Evolutionary conservation across 2,113 vertebrate species (phyloP), one percentile per base, ranked within the genome.

Genomic region (Platysternon megacephalum): DNA sequence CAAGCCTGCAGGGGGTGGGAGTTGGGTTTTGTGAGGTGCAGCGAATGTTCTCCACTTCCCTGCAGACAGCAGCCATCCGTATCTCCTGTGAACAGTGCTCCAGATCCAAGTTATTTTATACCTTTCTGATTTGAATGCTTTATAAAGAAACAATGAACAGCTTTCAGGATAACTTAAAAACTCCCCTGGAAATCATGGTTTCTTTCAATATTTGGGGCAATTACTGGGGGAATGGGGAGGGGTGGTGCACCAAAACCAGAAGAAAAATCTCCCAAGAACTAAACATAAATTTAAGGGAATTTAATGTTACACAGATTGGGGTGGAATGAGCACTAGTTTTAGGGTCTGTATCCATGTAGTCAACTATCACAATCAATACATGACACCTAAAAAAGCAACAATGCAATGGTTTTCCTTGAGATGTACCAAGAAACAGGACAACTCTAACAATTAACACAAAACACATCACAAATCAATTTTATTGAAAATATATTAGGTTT

Each of bases 401-500:
- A 3, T 0, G 51, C 93, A 68, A 83, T 65, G 32, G 11, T 90
- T 96, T 97, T 94, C 87, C 82, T 78, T 88, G 87, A 94, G 48
- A 91, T 93, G 56, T 81, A 35, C 58, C 86, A 89, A 97, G 86
- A 86, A 97, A 91, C 4, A 42, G 78, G 49, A 52, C 96, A 97
- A 93, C 26, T 44, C 86, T 74, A 97, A 97, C 95, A 96, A 95
- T 94, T 95, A 93, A 85, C 91, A 53, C 94, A 93, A 95, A 97
- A 94, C 58, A 95, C 28, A 80, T 96, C 96, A 96, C 95, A 97
- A 97, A 98, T 98, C 97, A 97, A 98, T 98, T 96, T 97, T 97
- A 98, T 98, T 97, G 98, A 98, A 98, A 98, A 98, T 72, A 89
- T 98, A 97, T 98, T 98, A 96, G 96, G 96, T 97, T 98, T 97